Evolutionary conservation across 2,888 invertebrate genomes (phyloP).

Genomic region (Eupelmus urozonus): DNA sequence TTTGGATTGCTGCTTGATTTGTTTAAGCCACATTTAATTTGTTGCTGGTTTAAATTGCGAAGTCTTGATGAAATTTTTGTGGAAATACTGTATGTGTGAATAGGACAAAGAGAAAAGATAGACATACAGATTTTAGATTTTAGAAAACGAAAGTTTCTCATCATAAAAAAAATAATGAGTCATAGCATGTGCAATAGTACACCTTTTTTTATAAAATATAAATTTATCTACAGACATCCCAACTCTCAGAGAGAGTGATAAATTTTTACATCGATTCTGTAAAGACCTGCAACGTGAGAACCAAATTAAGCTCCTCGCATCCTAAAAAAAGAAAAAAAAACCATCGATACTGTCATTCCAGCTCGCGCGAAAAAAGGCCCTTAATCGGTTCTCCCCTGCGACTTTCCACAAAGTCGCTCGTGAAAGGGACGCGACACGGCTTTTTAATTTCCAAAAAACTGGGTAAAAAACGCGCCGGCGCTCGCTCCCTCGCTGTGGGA

Average conservation of each 20-base stretch:
- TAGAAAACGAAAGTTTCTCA: no score
- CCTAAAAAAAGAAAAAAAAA: conserved; percentile 14
- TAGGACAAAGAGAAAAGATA: no score
- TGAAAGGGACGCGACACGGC: neutral
- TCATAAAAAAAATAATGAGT: neutral
- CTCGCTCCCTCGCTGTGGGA: conserved; percentile 61
- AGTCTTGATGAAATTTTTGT: no score
- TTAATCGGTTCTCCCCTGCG: conserved; percentile 18
- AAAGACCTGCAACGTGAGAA: conserved; percentile 41
- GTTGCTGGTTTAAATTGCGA: no score
- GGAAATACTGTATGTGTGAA: no score
- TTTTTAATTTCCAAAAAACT: conserved; percentile 57
- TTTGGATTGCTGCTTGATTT: neutral
- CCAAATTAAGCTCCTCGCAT: conserved; percentile 19
- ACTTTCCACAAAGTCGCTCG: neutral
- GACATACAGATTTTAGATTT: no score
- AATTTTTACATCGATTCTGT: conserved; percentile 27
- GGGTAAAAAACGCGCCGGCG: conserved; percentile 44
- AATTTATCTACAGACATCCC: no score
- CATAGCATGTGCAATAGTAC: no score
- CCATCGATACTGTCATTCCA: neutral
- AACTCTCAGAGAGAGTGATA: no score
- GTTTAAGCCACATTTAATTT: no score
- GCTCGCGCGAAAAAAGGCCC: conserved; percentile 26
- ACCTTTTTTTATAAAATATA: no score